A percentile compares a stretch with the other conserved stretches of the same genome.
These are phyloP conservation scores for Sipunculus nudus DNA, from an alignment of 2,888 invertebrate genomes.

Conservation along the genomic window DNA sequence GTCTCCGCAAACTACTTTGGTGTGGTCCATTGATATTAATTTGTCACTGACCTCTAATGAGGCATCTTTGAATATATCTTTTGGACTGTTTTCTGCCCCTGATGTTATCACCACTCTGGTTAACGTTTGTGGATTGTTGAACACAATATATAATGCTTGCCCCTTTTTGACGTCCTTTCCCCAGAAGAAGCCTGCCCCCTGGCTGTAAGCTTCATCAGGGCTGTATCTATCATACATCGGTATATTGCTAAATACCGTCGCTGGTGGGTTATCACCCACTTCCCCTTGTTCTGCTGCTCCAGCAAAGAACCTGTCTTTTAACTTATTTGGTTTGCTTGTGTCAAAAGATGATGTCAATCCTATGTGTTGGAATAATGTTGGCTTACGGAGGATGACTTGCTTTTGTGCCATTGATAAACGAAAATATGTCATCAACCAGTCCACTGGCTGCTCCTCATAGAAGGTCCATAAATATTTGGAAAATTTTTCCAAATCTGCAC, in stretches of 20 bases:
- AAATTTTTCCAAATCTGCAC: constrained; percentile 44
- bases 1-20: constrained; percentile 12
- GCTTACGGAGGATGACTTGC: constrained; percentile 31
- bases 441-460: constrained; percentile 43
- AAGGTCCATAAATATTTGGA: constrained; percentile 34
- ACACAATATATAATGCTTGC: constrained; percentile 20
- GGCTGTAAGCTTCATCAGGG: constrained; percentile 56
- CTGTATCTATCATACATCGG: constrained; percentile 50
- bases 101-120: constrained; percentile 22
- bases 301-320: constrained; percentile 55
- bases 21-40: background rate
- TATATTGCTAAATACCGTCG: constrained; percentile 60
- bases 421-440: constrained; percentile 38
- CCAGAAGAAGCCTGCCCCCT: constrained; percentile 34
- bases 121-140: constrained; percentile 16
- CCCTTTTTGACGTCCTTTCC: constrained; percentile 16
- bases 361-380: constrained; percentile 43
- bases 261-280: constrained; percentile 58
- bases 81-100: constrained; percentile 6
- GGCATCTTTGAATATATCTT: constrained; percentile 19
- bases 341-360: constrained; percentile 59
- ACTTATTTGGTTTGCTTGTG: constrained; percentile 57
- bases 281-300: constrained; percentile 22
- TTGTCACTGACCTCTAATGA: constrained; percentile 17
- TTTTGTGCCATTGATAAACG: constrained; percentile 31